Percentiles rank a stretch among this genome's conserved stretches.
phyloP scores from a whole-genome alignment of 2,113 vertebrate species.

The Aix galericulata region DNA sequence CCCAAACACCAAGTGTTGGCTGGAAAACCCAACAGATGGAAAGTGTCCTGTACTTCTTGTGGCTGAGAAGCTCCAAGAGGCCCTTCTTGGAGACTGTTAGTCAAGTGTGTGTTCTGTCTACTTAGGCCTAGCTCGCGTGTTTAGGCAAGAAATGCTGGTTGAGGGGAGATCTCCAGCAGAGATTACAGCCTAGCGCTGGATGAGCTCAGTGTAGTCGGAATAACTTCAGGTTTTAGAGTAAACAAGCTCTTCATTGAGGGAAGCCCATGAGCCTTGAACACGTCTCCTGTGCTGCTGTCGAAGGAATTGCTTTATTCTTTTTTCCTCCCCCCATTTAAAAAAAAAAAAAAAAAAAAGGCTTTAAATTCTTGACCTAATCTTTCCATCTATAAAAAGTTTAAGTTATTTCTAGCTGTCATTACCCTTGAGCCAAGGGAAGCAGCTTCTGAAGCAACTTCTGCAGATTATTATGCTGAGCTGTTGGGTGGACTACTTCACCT shows the following conservation, averaged over 20 bases:
- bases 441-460: neutral
- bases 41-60: neutral
- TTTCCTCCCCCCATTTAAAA: neutral
- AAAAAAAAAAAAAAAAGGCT: fast-evolving
- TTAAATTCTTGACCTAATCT: neutral
- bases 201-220: slow-evolving; percentile 47
- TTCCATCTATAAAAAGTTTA: neutral
- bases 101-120: slow-evolving; percentile 23
- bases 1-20: neutral
- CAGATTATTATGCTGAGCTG: slow-evolving; percentile 6
- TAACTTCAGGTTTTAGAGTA: slow-evolving; percentile 34
- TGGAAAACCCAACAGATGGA: neutral
- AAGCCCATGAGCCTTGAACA: neutral
- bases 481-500: neutral
- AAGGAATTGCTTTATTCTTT: neutral
- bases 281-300: neutral
- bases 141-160: neutral
- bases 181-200: neutral
- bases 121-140: neutral
- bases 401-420: neutral
- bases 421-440: neutral
- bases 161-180: slow-evolving; percentile 38
- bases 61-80: neutral
- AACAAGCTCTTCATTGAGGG: neutral
- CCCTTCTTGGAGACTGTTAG: neutral